Base-by-base conservation (phyloP, 2,113 vertebrate genomes). In the Amphiprion ocellaris region DNA sequence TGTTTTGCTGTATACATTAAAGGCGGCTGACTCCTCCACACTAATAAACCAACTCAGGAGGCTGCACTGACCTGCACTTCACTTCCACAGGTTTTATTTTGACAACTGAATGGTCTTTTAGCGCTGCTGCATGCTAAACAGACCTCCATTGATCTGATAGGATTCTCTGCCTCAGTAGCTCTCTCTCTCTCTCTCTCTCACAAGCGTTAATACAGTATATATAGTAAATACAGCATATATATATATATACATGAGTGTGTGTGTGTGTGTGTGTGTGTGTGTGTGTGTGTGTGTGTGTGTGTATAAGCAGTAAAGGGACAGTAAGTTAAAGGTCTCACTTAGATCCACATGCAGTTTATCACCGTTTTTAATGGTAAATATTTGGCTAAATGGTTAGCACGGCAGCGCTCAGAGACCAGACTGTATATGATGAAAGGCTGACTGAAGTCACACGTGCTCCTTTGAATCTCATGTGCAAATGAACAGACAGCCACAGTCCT, bases 71-170 rank as follows among this genome's bases (percentile, higher is more conserved):
- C 84, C 91, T 56, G 50, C 72, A 66, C 68, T 67, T 84, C 77
- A 87, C 82, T 78, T 87, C 75, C 80, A 82, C 54, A 33, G 46
- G 54, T 79, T 87, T 89, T 93, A 92, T 92, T 93, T 91, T 87
- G 85, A 91, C 84, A 90, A 89, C 91, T 87, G 82, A 89, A 89
- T 79, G 82, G 83, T 87, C 89, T 85, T 88, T 90, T 82, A 89
- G 82, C 75, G 64, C 61, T 64, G 82, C 84, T 82, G 33, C 73
- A 60, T 10, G 24, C 73, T 53, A 77, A 87, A 94, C 92, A 94
- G 87, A 86, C 86, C 52, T 58, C 83, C 89, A 93, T 94, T 94
- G 85, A 94, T 85, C 37, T 87, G 88, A 88, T 79, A 46, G 70
- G 63, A 78, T 75, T 84, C 80, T 82, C 52, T 78, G 56, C 74